Evolutionary conservation across 2,113 vertebrate genomes (phyloP), one percentile per base, ranked within the genome.

Genomic region (Todiramphus saurophagus): DNA sequence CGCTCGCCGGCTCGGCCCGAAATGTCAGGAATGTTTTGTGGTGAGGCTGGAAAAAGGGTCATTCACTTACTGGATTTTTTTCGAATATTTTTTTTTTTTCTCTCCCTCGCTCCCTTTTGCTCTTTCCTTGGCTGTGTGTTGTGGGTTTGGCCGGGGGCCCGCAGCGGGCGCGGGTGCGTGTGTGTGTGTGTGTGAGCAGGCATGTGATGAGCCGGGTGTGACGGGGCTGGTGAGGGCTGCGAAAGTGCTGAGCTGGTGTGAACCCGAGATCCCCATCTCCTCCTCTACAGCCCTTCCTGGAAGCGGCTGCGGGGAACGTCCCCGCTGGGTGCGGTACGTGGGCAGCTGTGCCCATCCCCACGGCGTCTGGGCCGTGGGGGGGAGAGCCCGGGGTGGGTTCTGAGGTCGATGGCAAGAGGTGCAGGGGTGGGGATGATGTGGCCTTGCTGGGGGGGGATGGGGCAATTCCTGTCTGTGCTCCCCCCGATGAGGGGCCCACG

Each of bases 191-290:
- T 82, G 87, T 37, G 87, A 59, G 77, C 89, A 70, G 78, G 82
- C 75, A 14, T 92, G 76, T 64, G 94, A 83, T 81, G 96, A 90
- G 94, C 60, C 62, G 94, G 91, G 85, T 93, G 94, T 93, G 94
- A 78, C 58, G 48, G 90, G 73, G 80, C 84, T 80, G 84, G 30
- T 2, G 70, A 94, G 90, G 58, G 12, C 93, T 94, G 78, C 1
- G 55, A 96, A 96, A 96, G 78, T 87, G 96, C 96, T 96, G 96
- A 96, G 96, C 90, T 96, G 96, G 90, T 93, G 96, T 31, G 90
- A 96, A 95, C 90, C 78, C 48, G 31, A 39, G 43, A 31, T 91
- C 81, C 77, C 73, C 82, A 23, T 84, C 90, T 77, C 84, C 87
- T 94, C 81, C 77, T 64, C 50, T 86, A 17, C 80, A 83, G 81